Evolutionary conservation across 2,888 invertebrate species (phyloP), one percentile per base, ranked within the genome.

Genomic region (Oxyteleia sp.): DNA sequence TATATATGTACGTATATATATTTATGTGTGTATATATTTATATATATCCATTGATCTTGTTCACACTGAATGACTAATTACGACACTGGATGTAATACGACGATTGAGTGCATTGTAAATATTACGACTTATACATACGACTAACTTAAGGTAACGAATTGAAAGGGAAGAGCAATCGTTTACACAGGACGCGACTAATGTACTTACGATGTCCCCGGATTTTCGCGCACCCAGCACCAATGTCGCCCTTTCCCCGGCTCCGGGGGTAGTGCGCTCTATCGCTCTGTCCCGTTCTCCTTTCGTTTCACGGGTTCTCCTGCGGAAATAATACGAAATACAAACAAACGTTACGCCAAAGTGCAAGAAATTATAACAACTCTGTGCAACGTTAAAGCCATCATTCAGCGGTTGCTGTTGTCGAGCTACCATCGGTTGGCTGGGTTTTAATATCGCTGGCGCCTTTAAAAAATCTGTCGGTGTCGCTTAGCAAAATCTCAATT

Each of bases 1-100:
- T 29, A 47, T 26, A n/a, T n/a, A n/a, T n/a, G n/a, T n/a, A n/a
- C n/a, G n/a, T n/a, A n/a, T n/a, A n/a, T n/a, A n/a, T n/a, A n/a
- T n/a, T n/a, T n/a, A n/a, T n/a, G n/a, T n/a, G n/a, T n/a, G n/a
- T n/a, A n/a, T 57, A 45, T 43, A 68, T 43, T 45, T 57, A 61
- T 5, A 72, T 41, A 41, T 29, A 47, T 26, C 13, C 43, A 32
- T 20, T 71, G 59, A 71, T 35, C 59, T 71, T 49, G 59, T 59
- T 47, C 41, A 59, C 63, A 43, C 29, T 15, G 23, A n/a, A 45
- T 41, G 41, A 68, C 47, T 59, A n/a, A 59, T 72, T 75, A 64
- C 64, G 75, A 75, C 55, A 75, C 57, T 75, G 75, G 75, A 75
- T 75, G 38, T 26, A 13, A 26, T 26, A 45, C 32, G 47, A 57